A percentile compares a stretch with the other conserved stretches of the same genome.
Conservation (phyloP, 2,113 vertebrate genomes). For the Sinocyclocheilus grahami region DNA sequence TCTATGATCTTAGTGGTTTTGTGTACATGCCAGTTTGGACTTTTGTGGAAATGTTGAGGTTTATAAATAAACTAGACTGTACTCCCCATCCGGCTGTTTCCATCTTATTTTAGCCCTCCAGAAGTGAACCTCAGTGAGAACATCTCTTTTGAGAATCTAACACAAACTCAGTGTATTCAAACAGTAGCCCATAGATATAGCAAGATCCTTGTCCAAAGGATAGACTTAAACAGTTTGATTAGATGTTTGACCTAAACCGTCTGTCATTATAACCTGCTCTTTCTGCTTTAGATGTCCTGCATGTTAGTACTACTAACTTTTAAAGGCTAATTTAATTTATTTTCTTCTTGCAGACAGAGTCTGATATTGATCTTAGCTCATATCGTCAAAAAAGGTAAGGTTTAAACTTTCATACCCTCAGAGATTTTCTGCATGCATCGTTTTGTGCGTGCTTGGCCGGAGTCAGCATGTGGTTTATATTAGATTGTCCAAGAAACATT, state of each 20-base stretch:
- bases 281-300: background rate
- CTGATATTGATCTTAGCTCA: conserved; percentile 76
- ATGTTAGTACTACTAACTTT: background rate
- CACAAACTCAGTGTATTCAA: background rate
- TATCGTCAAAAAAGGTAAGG: conserved; percentile 81
- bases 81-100: background rate
- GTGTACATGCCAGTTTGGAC: conserved; percentile 45
- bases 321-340: conserved; percentile 16
- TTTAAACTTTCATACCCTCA: background rate
- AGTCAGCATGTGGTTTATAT: conserved; percentile 25
- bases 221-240: background rate
- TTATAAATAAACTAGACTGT: conserved; percentile 20
- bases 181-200: background rate
- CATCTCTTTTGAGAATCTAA: background rate
- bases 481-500: conserved; percentile 4
- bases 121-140: background rate
- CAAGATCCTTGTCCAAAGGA: background rate
- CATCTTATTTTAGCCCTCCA: conserved; percentile 23
- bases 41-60: conserved; percentile 24
- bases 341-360: conserved; percentile 72
- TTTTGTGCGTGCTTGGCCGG: background rate
- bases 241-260: background rate
- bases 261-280: background rate
- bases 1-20: conserved; percentile 22
- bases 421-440: background rate